Percentiles rank a stretch among this genome's conserved stretches.
These are phyloP conservation scores for Gallinago stenura DNA, from an alignment of 2,797 vertebrate genomes.

Conservation along the genomic window DNA sequence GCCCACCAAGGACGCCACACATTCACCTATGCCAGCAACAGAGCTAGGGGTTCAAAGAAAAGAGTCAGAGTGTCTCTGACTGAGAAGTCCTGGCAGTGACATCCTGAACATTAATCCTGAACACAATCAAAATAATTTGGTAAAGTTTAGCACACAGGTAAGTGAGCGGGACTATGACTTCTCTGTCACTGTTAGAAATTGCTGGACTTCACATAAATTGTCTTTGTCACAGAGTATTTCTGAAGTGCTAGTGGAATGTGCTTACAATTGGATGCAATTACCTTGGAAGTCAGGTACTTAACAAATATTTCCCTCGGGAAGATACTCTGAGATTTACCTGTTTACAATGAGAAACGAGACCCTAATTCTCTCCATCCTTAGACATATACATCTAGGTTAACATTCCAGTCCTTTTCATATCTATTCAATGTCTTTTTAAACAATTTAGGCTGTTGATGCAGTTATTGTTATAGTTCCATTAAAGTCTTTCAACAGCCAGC, in stretches of 20 bases:
- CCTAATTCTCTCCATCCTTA: neutral
- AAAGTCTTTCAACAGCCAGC: neutral
- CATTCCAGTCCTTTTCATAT: neutral
- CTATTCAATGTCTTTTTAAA: neutral
- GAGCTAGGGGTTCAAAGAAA: neutral
- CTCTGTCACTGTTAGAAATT: neutral
- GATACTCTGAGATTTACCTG: neutral
- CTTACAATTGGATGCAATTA: slow-evolving; percentile 34
- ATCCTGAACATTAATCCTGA: neutral
- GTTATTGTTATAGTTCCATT: neutral
- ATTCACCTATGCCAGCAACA: neutral
- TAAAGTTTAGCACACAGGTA: neutral
- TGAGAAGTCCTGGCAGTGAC: neutral
- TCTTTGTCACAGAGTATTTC: slow-evolving; percentile 2
- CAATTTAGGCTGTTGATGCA: neutral
- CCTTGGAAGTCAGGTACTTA: slow-evolving; percentile 24
- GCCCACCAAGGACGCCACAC: neutral
- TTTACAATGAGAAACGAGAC: neutral
- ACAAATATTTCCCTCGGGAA: neutral
- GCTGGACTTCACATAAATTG: slow-evolving; percentile 16
- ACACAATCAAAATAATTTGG: neutral
- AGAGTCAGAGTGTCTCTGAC: neutral
- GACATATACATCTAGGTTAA: neutral
- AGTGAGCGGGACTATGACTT: neutral
- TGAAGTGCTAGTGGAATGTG: neutral